Conservation (phyloP, 2,113 vertebrate species). For the Paracanthobrama guichenoti region DNA sequence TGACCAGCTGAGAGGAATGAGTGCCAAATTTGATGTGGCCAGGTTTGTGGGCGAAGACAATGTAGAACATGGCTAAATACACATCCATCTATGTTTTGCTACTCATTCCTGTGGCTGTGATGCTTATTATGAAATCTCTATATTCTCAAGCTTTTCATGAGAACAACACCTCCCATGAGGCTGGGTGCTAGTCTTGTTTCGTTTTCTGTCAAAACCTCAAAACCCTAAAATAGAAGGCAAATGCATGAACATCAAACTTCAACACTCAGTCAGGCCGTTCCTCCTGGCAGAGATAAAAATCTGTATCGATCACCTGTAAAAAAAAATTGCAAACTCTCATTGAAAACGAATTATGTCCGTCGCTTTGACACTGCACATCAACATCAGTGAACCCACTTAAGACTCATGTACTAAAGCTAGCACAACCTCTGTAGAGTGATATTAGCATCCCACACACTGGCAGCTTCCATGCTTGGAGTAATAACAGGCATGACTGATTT, state of each 20-base stretch:
- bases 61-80: conserved; percentile 24
- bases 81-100: conserved; percentile 26
- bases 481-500: conserved; percentile 32
- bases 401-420: not conserved
- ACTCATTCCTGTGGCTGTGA: conserved; percentile 31
- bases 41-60: conserved; percentile 30
- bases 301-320: not conserved
- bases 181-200: conserved; percentile 16
- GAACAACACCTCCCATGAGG: not conserved
- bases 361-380: not conserved
- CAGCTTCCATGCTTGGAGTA: conserved; percentile 31
- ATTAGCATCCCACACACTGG: conserved; percentile 15
- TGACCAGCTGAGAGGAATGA: conserved; percentile 1
- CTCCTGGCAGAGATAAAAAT: not conserved
- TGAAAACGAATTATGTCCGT: not conserved
- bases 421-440: conserved; percentile 2
- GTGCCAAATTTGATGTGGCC: conserved; percentile 8
- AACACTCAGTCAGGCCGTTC: not conserved
- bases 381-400: not conserved
- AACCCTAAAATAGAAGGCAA: conserved; percentile 1
- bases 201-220: conserved; percentile 15
- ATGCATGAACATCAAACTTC: not conserved
- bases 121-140: conserved; percentile 17
- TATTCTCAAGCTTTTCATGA: conserved; percentile 17
- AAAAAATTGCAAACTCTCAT: not conserved